These are phyloP conservation scores for Thaumatotibia leucotreta DNA, from an alignment of 1,140 invertebrate species.

Conservation along the genomic window DNA sequence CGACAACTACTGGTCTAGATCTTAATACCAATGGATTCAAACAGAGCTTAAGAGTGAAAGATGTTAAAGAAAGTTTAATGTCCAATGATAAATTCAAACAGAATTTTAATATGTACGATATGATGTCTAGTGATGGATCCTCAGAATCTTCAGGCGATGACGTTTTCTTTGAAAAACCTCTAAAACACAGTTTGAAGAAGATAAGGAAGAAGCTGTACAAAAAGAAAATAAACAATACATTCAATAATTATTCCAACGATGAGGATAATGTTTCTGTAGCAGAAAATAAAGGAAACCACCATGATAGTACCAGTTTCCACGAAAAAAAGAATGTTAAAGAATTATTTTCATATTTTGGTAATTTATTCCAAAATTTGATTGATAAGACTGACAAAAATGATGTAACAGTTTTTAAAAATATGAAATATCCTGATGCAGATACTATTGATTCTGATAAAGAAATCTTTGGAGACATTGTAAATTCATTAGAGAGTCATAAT, in stretches of 20 bases:
- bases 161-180: background rate
- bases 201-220: background rate
- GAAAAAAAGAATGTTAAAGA: background rate
- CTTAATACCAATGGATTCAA: background rate
- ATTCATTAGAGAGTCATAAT: background rate
- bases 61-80: background rate
- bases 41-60: background rate
- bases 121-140: background rate
- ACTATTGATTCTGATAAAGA: background rate
- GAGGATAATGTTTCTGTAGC: conserved; percentile 26
- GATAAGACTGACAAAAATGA: background rate
- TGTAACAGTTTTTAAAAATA: background rate
- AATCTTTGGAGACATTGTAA: background rate
- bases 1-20: background rate
- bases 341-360: background rate
- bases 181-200: background rate
- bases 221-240: background rate
- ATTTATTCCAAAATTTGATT: background rate
- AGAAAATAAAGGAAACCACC: conserved; percentile 13
- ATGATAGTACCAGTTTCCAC: background rate
- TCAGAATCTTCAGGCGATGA: background rate
- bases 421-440: background rate
- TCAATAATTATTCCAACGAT: background rate
- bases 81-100: background rate
- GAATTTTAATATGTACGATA: background rate